Percentiles rank a stretch among this genome's conserved stretches.
Evolutionary conservation across 2,888 invertebrate genomes (phyloP).

Genomic region (Cosmorhoe ocellata): DNA sequence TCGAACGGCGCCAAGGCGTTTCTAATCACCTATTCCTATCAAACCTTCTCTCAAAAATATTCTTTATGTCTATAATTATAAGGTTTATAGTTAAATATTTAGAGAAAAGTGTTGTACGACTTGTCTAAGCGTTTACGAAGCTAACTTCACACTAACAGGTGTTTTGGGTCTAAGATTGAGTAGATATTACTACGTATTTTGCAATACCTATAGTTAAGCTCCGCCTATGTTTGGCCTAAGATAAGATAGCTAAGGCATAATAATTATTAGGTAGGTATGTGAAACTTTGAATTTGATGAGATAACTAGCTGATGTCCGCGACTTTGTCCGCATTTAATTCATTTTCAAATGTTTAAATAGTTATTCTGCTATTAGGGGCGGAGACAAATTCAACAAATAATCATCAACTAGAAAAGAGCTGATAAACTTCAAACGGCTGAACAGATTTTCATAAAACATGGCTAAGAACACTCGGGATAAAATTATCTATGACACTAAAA

Average conservation of each 20-base stretch:
- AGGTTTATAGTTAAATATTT: not conserved
- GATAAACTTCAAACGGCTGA: too few species aligned
- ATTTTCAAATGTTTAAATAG: too few species aligned
- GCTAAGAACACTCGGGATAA: too few species aligned
- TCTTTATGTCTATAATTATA: slow-evolving; percentile 3
- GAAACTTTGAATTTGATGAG: not conserved
- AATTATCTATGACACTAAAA: too few species aligned
- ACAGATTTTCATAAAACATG: too few species aligned
- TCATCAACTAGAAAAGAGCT: too few species aligned
- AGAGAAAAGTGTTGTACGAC: slow-evolving; percentile 16
- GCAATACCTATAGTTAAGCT: slow-evolving; percentile 1
- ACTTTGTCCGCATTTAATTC: too few species aligned
- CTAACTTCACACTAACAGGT: slow-evolving; percentile 70
- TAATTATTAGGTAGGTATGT: too few species aligned
- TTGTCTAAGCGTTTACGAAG: slow-evolving; percentile 48
- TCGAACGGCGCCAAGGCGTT: slow-evolving; percentile 72
- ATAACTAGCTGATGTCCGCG: too few species aligned
- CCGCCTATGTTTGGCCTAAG: slow-evolving; percentile 4
- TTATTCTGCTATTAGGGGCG: too few species aligned
- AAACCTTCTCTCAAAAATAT: not conserved
- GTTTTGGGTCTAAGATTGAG: slow-evolving; percentile 39
- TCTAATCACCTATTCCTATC: slow-evolving; percentile 43
- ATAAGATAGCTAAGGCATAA: not conserved
- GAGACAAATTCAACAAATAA: too few species aligned
- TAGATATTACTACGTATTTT: not conserved